Percentiles rank a stretch among this genome's conserved stretches.
Evolutionary conservation across 2,888 invertebrate genomes (phyloP).

Genomic region (Poecilobothrus nobilitatus): DNA sequence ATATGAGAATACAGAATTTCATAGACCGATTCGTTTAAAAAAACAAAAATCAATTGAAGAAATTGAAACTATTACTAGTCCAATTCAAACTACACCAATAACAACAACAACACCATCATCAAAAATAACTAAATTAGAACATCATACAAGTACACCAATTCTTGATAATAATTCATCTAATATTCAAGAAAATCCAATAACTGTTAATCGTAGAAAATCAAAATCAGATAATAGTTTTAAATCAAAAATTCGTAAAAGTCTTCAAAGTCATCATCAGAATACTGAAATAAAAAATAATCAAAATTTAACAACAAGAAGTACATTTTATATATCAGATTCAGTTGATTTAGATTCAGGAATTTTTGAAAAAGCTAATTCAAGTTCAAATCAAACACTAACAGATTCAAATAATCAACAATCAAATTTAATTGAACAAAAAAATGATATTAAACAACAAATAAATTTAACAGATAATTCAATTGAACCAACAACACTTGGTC

Average conservation of each 20-base stretch:
- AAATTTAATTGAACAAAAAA: not conserved
- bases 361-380: slow-evolving; percentile 36
- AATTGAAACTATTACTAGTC: slow-evolving; percentile 14
- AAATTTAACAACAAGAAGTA: slow-evolving; percentile 52
- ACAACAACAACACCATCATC: slow-evolving; percentile 20
- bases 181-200: slow-evolving; percentile 20
- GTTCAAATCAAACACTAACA: slow-evolving; percentile 9
- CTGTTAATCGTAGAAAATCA: slow-evolving; percentile 41
- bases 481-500: slow-evolving; percentile 30
- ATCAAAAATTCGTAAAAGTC: slow-evolving; percentile 52
- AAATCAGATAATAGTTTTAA: slow-evolving; percentile 50
- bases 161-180: slow-evolving; percentile 26
- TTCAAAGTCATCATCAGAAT: slow-evolving; percentile 35
- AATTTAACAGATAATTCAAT: not conserved
- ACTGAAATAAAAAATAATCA: slow-evolving; percentile 44
- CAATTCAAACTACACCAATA: slow-evolving; percentile 35
- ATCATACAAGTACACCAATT: not conserved
- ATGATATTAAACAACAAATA: too few relatives aligned
- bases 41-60: not conserved
- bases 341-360: slow-evolving; percentile 58
- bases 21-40: slow-evolving; percentile 26
- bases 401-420: not conserved
- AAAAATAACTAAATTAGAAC: not conserved
- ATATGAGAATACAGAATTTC: slow-evolving; percentile 35
- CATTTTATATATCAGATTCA: slow-evolving; percentile 60